Base-by-base conservation (phyloP, 2,888 invertebrate species). In the Volucella bombylans region DNA sequence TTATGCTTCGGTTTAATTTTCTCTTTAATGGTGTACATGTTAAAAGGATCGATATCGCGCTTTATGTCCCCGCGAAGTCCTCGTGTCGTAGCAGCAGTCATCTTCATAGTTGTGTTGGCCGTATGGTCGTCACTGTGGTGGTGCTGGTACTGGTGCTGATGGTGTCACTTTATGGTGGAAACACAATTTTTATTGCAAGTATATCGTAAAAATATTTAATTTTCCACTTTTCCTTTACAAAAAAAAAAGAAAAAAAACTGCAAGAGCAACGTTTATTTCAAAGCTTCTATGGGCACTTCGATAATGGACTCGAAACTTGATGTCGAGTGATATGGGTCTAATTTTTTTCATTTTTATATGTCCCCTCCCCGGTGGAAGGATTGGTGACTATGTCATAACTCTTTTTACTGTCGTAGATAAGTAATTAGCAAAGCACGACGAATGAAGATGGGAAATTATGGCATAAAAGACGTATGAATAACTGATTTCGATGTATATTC, bases 201-300 rank as follows among this genome's bases (percentile, higher is more conserved):
- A 18, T 49, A 62, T 68, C 80, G 64, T 80, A 74, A 74, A 80
- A 68, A 39, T 69, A 49, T 74, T 74, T 69, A 65, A 64, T 62
- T 55, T 68, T 54, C 18, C 4, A 39, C 41, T 59, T 50, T 15
- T 18, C 41, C 15, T 52, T 39, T 39, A 23, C 15, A 11, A 49
- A 9, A 49, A 59, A 69, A 47, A 50, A 8, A 2, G 15, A 67
- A 50, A 14, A 50, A 64, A 49, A 8, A 39, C 45, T 10, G 41
- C 23, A 43, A 57, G 61, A 1, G 15, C 12, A 77, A 52, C 41
- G 43, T 64, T 71, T 71, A 64, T 15, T 31, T 31, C 15, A 54
- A n/a, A 49, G 31, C 55, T 47, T 50, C 49, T 57, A 49, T 55
- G 69, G 49, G 67, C 76, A 61, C 71, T 79, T 79, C 65, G 72